phyloP scores from a whole-genome alignment of 2,113 vertebrate genomes.

The Dromaius novaehollandiae region DNA sequence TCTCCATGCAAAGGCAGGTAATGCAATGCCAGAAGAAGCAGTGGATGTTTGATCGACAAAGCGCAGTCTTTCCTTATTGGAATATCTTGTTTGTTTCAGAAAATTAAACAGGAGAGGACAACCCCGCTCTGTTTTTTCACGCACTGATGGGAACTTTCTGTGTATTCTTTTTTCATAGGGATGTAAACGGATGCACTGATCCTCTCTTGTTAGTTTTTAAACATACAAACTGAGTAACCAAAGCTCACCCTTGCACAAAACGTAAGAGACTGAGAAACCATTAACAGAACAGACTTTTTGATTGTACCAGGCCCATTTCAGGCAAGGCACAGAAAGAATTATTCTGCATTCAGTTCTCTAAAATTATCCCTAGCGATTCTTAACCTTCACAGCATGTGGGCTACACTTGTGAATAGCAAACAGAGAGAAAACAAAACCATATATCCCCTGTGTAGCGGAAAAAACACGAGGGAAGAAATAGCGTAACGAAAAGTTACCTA shows the following conservation, averaged over 20 bases:
- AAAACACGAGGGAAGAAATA: neutral
- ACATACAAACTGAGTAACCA: neutral
- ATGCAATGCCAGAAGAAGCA: neutral
- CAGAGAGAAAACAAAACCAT: neutral
- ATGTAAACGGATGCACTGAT: neutral
- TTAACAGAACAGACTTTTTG: neutral
- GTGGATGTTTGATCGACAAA: fast-evolving
- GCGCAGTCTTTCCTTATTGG: neutral
- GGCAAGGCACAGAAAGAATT: neutral
- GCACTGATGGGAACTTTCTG: neutral
- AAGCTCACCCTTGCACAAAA: neutral
- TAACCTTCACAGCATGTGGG: neutral
- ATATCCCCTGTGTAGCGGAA: fast-evolving
- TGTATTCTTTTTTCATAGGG: neutral
- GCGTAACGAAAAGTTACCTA: conserved; percentile 77
- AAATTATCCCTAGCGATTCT: neutral
- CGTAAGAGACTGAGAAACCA: neutral
- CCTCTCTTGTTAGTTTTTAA: neutral
- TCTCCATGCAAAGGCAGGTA: neutral
- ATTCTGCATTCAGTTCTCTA: neutral
- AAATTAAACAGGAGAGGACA: neutral
- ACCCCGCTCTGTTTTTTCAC: neutral
- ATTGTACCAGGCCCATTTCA: neutral
- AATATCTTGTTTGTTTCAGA: neutral
- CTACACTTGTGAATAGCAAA: neutral